These are phyloP conservation scores for Lasioglossum figueresi DNA, from an alignment of 2,888 invertebrate genomes.

Conservation along the genomic window DNA sequence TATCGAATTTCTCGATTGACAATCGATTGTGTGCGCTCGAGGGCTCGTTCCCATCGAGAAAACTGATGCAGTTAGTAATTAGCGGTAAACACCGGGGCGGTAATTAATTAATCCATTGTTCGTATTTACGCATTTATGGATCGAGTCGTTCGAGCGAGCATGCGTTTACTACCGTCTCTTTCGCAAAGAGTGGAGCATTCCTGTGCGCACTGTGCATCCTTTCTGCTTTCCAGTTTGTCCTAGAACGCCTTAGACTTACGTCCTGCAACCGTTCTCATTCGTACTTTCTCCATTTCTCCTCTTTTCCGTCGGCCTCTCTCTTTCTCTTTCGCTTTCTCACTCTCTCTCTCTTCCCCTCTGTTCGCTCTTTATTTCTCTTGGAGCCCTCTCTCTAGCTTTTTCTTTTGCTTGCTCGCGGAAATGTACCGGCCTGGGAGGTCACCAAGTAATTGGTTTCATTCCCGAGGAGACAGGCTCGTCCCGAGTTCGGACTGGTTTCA, in stretches of 20 bases:
- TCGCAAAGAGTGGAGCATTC: not conserved
- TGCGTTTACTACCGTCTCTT: not conserved
- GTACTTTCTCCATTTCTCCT: conserved; percentile 7
- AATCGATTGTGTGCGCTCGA: conserved; percentile 9
- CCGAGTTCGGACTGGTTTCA: conserved; percentile 71
- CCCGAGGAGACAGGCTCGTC: conserved; percentile 80
- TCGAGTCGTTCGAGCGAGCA: conserved; percentile 62
- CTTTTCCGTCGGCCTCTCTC: conserved; percentile 20
- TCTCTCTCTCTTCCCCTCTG: not conserved
- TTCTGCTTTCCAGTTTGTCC: not conserved
- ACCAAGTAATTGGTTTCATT: conserved; percentile 83
- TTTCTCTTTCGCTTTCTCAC: conserved; percentile 11
- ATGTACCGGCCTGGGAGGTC: conserved; percentile 79
- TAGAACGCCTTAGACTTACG: conserved; percentile 16
- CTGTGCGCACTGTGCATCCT: not conserved
- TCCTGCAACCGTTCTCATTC: not conserved
- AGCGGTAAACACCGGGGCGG: conserved; percentile 47
- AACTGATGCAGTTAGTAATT: conserved; percentile 49
- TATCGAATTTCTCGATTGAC: conserved; percentile 44
- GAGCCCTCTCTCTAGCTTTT: conserved; percentile 23
- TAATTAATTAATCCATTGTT: conserved; percentile 78
- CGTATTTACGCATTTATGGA: conserved; percentile 63
- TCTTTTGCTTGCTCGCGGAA: conserved; percentile 66
- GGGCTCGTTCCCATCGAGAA: conserved; percentile 15
- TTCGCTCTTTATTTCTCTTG: conserved; percentile 34